Base-by-base conservation (phyloP, 2,113 vertebrate genomes). In the Cromileptes altivelis region DNA sequence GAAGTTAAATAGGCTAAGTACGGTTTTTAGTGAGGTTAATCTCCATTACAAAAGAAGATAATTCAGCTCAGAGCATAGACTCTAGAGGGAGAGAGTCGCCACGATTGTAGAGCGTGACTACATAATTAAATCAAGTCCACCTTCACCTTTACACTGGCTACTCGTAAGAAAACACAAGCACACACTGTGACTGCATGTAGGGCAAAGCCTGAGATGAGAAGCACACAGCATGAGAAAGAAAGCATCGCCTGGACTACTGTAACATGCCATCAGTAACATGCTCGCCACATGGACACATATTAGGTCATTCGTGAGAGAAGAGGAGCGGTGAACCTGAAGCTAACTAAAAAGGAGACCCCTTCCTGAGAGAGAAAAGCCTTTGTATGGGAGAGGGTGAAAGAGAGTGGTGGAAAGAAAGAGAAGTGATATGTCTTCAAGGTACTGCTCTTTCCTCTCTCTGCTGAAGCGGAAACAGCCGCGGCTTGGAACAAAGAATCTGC, bases 31-130 rank as follows among this genome's bases (percentile, higher is more conserved):
- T 71, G 77, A 84, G 92, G 92, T 92, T 93, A 89, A 94, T 92
- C 93, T 91, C 85, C 86, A 87, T 91, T 88, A 91, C 84, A 92
- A 91, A 89, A 89, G 89, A 71, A 74, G 61, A 91, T 60, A 68
- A 91, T 81, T 91, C 84, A 68, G 52, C 52, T 70, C 19, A 65
- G 64, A 83, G 85, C 27, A 18, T 3, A 17, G 76, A 87, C 77
- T 78, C 71, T 57, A 6, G 47, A 55, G 77, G 37, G 50, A 78
- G 23, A 75, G 77, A 84, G 78, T 75, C 68, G 50, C 74, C 30
- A 17, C 7, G 40, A 71, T 7, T 57, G 62, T 73, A 50, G 55
- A 82, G 67, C 74, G 62, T 42, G 60, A 18, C 71, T 42, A 57
- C 77, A 65, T 91, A 68, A 94, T 90, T 90, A 87, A 89, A 86